Base-by-base conservation (phyloP, 1,140 invertebrate genomes). In the Ephestia elutella region DNA sequence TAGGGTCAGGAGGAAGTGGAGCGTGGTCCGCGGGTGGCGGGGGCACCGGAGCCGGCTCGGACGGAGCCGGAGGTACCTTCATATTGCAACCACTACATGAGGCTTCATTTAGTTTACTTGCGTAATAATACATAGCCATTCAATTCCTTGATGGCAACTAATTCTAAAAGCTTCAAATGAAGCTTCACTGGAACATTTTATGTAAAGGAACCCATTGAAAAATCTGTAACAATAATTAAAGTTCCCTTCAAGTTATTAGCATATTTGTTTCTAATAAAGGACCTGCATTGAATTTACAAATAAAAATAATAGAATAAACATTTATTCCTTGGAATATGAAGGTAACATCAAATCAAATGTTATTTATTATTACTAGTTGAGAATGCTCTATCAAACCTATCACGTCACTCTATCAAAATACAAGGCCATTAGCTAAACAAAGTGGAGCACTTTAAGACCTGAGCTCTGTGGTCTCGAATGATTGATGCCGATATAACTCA, bases 81-180 rank as follows among this genome's bases (percentile, higher is more conserved):
- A 87, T 72, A 68, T 83, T 86, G 58, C 88, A 89, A 49, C 85
- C 86, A 66, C 85, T 89, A 78, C 88, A 89, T 75, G 88, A 84
- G 54, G 86, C 86, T 65, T 89, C 88, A 74, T 89, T 89, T 60
- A 89, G 66, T 73, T 89, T 89, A 75, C 87, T 89, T 62, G 88
- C 88, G 81, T 89, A 89, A 73, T 89, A 89, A 80, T 89, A 89
- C 88, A 89, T 89, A 82, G 88, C 88, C 88, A 89, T 89, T 80
- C 78, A 89, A 83, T 77, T 73, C 69, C 71, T 63, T 54, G 70
- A 66, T 66, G 30, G 51, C 62, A 56, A 64, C 57, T 69, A 44
- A 68, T 15, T 57, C 65, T 67, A 70, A 30, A 32, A 20, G 65
- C 72, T 75, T 78, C 72, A 60, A 60, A 21, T 54, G 71, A 75